These are phyloP conservation scores for Meiosimyza platycephala DNA, from an alignment of 2,888 invertebrate species.

Conservation along the genomic window DNA sequence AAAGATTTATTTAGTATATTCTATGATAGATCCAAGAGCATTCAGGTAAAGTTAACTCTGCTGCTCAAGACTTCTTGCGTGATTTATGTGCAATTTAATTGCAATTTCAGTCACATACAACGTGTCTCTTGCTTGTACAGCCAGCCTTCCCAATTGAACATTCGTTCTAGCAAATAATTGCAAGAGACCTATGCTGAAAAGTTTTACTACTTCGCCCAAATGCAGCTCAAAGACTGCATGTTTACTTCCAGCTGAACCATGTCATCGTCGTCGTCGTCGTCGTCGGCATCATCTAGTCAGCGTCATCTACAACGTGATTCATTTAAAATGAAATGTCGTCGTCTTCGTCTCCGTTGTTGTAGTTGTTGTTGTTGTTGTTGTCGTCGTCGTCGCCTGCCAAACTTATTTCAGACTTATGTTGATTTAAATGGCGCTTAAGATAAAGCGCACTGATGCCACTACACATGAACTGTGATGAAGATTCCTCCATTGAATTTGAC, in stretches of 20 bases:
- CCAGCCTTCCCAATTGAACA: background rate
- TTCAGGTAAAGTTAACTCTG: no score
- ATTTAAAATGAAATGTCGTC: slow-evolving; percentile 4
- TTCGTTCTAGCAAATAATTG: background rate
- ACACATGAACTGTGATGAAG: background rate
- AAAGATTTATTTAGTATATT: no score
- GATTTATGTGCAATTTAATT: slow-evolving; percentile 10
- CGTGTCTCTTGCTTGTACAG: background rate
- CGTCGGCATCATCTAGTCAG: background rate
- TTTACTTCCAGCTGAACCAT: background rate
- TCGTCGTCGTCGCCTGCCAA: background rate
- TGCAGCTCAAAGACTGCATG: slow-evolving; percentile 5
- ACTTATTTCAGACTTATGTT: slow-evolving; percentile 18
- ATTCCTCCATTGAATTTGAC: slow-evolving; percentile 1
- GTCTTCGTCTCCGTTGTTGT: background rate
- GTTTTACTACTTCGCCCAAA: background rate
- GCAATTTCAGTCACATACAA: background rate
- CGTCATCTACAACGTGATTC: slow-evolving; percentile 16
- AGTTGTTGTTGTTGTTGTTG: no score
- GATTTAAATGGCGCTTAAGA: slow-evolving; percentile 18
- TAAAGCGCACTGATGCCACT: background rate
- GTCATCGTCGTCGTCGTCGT: slow-evolving; percentile 9
- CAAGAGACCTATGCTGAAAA: background rate
- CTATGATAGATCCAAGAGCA: no score
- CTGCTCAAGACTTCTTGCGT: background rate